phyloP scores from a whole-genome alignment of 37 sponge, comb jelly and placozoan genomes.

The Hexactinellida sp. region DNA sequence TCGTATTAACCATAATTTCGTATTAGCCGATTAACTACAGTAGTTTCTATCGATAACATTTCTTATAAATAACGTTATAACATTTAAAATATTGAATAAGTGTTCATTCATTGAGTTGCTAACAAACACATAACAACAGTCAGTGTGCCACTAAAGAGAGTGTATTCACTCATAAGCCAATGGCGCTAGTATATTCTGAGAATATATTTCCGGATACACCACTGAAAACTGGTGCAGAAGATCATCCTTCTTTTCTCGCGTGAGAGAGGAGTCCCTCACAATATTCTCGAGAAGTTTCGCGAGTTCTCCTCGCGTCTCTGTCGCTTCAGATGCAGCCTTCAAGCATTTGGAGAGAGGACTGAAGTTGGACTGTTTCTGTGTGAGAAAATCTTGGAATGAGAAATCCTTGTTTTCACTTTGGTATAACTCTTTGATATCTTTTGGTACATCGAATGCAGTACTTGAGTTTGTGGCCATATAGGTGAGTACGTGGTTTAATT shows the following conservation, averaged over 20 bases:
- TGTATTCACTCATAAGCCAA: neutral
- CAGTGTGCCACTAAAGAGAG: no score
- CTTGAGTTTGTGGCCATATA: neutral
- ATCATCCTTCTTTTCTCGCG: neutral
- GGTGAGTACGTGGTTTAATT: neutral
- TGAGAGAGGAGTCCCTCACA: neutral
- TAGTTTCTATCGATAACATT: no score
- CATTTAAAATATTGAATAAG: no score
- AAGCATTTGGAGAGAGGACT: neutral
- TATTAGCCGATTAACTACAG: no score
- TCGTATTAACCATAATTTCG: no score
- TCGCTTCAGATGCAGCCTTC: neutral
- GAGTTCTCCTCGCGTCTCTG: neutral
- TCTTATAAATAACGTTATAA: no score
- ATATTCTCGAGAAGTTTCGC: neutral
- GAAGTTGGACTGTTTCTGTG: neutral
- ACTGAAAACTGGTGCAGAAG: constrained; percentile 9
- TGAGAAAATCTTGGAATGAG: constrained; percentile 12
- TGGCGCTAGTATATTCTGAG: neutral
- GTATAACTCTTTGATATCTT: neutral
- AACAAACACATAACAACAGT: no score
- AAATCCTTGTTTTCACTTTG: neutral
- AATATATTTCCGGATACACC: neutral
- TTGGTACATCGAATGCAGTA: neutral
- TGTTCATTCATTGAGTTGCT: no score